A percentile compares a stretch with the other conserved stretches of the same genome.
These are phyloP conservation scores for Terebella lapidaria DNA, from an alignment of 2,888 invertebrate species.

Conservation along the genomic window DNA sequence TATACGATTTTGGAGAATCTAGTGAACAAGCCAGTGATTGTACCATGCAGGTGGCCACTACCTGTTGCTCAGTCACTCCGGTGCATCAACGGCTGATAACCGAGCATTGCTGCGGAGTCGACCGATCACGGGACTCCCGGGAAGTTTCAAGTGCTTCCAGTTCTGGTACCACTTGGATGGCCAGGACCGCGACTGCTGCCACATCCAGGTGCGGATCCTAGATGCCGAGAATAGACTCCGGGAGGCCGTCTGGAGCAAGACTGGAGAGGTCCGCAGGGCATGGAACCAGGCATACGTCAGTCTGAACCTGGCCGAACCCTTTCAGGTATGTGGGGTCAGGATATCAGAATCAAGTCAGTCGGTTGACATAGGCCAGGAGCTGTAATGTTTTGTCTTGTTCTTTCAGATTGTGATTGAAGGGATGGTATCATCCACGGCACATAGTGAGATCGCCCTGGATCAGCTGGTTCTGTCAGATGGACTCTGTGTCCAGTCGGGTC, in stretches of 20 bases:
- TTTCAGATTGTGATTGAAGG: conserved; percentile 18
- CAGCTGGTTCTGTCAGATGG: conserved; percentile 8
- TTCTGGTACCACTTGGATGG: conserved; percentile 23
- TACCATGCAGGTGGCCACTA: conserved; percentile 20
- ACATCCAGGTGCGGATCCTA: conserved; percentile 15
- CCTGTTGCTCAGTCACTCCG: conserved; percentile 17
- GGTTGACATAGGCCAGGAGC: too few species aligned
- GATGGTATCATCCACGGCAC: neutral
- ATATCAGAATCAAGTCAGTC: neutral
- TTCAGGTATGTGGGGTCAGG: conserved; percentile 11
- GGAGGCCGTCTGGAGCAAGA: conserved; percentile 18
- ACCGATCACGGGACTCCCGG: conserved; percentile 9
- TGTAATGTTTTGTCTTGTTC: too few species aligned
- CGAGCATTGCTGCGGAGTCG: conserved; percentile 17
- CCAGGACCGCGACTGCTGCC: conserved; percentile 14
- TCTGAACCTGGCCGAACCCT: conserved; percentile 10
- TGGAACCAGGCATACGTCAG: conserved; percentile 17
- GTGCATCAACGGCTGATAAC: neutral
- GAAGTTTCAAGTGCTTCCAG: conserved; percentile 13
- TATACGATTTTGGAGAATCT: neutral
- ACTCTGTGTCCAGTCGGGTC: neutral
- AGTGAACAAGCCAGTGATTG: neutral
- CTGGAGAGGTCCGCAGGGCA: conserved; percentile 10
- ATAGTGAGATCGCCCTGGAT: conserved; percentile 18
- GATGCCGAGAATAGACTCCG: conserved; percentile 16